These are phyloP conservation scores for Falco naumanni DNA, from an alignment of 2,797 vertebrate species.

Conservation along the genomic window DNA sequence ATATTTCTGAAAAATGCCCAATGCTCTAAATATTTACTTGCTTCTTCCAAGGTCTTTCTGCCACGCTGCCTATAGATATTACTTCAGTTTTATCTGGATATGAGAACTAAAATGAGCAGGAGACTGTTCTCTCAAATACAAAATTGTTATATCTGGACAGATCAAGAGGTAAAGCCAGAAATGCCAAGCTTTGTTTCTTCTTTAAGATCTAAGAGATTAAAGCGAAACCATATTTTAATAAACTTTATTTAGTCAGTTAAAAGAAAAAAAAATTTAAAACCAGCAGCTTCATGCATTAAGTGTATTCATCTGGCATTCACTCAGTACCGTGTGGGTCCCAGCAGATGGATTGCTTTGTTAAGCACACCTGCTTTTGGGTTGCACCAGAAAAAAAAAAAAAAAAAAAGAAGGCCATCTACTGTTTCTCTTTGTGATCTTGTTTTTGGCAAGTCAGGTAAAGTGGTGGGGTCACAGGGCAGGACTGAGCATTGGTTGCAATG, in stretches of 20 bases:
- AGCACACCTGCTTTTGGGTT: background rate
- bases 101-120: background rate
- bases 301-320: background rate
- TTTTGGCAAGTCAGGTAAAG: background rate
- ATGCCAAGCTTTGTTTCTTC: background rate
- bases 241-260: background rate
- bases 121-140: background rate
- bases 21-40: background rate
- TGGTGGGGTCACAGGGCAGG: background rate
- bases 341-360: background rate
- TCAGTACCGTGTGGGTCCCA: background rate
- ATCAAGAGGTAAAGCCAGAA: background rate
- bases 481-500: background rate
- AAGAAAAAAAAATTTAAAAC: background rate
- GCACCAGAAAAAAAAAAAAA: background rate
- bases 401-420: background rate
- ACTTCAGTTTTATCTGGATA: background rate
- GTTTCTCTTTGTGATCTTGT: background rate
- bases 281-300: background rate
- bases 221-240: conserved; percentile 30
- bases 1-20: background rate
- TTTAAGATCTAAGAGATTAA: conserved; percentile 22
- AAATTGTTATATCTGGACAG: background rate
- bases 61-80: background rate
- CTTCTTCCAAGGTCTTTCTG: background rate